These are phyloP conservation scores for Trichopria drosophilae DNA, from an alignment of 2,888 invertebrate species.

Conservation along the genomic window DNA sequence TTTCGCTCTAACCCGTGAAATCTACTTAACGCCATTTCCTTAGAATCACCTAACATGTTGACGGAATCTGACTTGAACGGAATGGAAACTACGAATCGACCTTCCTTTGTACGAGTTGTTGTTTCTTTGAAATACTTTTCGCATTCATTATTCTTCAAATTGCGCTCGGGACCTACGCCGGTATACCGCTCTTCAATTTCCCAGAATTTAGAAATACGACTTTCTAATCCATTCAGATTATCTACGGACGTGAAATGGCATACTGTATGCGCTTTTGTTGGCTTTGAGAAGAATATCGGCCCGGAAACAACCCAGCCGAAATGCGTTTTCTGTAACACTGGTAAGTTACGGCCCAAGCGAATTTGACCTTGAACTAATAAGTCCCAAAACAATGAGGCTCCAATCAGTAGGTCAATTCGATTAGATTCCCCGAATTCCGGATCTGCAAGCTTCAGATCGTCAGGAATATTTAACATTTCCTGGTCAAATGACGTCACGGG, in stretches of 20 bases:
- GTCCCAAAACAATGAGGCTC: constrained; percentile 2
- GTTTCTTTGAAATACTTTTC: constrained; percentile 3
- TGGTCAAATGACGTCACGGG: no score
- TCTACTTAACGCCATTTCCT: background rate
- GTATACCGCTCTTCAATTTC: background rate
- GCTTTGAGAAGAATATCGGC: no score
- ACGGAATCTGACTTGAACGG: background rate
- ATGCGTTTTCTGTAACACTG: no score
- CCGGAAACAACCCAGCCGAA: no score
- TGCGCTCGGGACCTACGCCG: no score
- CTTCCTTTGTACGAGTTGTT: background rate
- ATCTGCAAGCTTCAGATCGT: no score
- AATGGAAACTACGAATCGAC: constrained; percentile 1
- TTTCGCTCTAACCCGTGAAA: background rate
- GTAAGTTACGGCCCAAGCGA: background rate
- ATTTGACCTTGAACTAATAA: background rate
- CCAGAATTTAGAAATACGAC: no score
- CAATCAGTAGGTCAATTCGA: background rate
- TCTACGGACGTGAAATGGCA: no score
- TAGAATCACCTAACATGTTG: background rate
- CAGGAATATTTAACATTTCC: no score
- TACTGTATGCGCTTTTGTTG: no score
- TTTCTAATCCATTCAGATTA: no score
- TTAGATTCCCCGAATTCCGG: background rate
- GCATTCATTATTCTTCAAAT: no score